Conservation (phyloP, 2,113 vertebrate genomes). For the Agelaius phoeniceus region DNA sequence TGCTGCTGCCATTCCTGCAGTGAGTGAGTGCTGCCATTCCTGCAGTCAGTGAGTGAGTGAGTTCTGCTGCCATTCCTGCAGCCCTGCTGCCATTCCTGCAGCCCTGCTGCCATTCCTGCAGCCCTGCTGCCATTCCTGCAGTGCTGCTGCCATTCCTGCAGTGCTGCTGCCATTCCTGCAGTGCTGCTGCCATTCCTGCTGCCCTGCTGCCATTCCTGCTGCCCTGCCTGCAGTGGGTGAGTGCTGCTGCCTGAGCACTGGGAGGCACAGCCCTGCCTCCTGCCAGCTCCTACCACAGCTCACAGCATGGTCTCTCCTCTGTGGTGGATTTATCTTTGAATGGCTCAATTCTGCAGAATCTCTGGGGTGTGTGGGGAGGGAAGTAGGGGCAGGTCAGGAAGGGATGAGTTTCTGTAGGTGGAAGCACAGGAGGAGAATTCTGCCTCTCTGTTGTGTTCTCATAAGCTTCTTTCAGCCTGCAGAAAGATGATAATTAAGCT, state of each 20-base stretch:
- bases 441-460: not conserved
- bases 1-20: too few species aligned
- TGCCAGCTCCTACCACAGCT: not conserved
- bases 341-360: not conserved
- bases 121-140: too few species aligned
- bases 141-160: not conserved
- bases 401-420: not conserved
- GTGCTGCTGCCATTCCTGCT: not conserved
- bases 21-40: too few species aligned
- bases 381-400: not conserved
- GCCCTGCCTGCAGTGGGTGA: not conserved
- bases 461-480: conserved; percentile 50
- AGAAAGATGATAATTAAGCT: conserved; percentile 32
- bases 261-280: not conserved
- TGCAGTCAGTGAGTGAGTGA: too few species aligned
- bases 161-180: too few species aligned
- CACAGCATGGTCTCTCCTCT: rapidly evolving
- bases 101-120: not conserved
- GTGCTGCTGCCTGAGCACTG: not conserved
- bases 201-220: not conserved
- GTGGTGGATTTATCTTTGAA: not conserved
- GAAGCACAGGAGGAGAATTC: not conserved
- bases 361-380: not conserved
- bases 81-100: too few species aligned
- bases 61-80: not conserved